phyloP scores from a whole-genome alignment of 2,797 vertebrate genomes.

The Falco biarmicus region DNA sequence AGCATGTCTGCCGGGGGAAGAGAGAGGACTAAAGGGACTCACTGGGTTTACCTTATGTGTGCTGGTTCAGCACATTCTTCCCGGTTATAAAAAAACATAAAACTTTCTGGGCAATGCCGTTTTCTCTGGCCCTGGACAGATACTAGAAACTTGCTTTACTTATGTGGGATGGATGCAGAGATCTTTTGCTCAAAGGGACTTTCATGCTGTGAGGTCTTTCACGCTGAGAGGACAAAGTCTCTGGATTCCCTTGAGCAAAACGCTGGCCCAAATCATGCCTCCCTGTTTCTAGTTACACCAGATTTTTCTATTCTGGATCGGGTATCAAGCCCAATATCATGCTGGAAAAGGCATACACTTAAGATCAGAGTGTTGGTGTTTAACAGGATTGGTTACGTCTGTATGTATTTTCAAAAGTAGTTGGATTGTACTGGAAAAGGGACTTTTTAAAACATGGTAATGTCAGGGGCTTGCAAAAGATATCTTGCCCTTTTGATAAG shows the following conservation, averaged over 20 bases:
- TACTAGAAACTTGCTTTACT: neutral
- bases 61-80: neutral
- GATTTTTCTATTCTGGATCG: neutral
- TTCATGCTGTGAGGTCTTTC: neutral
- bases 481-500: neutral
- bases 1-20: neutral
- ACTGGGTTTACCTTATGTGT: neutral
- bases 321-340: neutral
- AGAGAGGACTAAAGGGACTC: neutral
- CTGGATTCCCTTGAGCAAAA: neutral
- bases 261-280: neutral
- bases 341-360: neutral
- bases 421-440: neutral
- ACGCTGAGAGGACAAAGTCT: neutral
- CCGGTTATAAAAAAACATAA: neutral
- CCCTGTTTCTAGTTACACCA: neutral
- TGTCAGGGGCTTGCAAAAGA: neutral
- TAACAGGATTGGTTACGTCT: neutral
- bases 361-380: neutral
- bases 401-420: neutral
- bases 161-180: neutral
- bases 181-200: neutral
- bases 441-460: neutral
- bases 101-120: neutral
- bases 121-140: neutral